Base-by-base conservation (phyloP, 2,797 vertebrate genomes). In the Botia kubotai region DNA sequence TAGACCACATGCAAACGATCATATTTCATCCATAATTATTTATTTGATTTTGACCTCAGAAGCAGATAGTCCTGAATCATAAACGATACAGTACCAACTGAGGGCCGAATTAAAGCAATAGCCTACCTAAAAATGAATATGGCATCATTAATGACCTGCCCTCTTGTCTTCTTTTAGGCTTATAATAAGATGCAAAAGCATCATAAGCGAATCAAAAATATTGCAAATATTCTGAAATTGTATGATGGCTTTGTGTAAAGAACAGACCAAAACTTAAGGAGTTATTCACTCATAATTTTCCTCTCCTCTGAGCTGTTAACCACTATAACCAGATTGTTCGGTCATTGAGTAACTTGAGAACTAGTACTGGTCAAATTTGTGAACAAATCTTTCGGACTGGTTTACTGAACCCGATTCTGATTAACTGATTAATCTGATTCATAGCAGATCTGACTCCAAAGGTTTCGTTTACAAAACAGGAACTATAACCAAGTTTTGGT, bases 11-110 rank as follows among this genome's bases (percentile, higher is more conserved):
- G 16, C 12, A n/a, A 70, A 21, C 2, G 67, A 4, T 62, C 26
- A 71, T 57, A 46, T 57, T 68, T 68, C 3, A n/a, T 68, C 29
- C 29, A 29, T 67, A 39, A 55, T 76, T 17, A 26, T 62, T 62
- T 12, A 62, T 19, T 14, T 46, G 52, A 6, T 33, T 77, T 77
- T 19, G 29, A 29, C 29, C 29, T 50, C 1, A 46, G 43, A 8
- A 46, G 43, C 43, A 29, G 29, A 29, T 29, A 29, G 29, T 4
- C 29, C 29, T 29, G 29, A 29, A 29, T 4, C 29, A 4, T 29
- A 29, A 29, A 29, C 29, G 4, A 4, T 29, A 29, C 29, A 29
- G 29, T 29, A 29, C 29, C 29, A 29, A 29, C 29, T 29, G 29
- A 29, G 29, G 29, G 29, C 29, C 29, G 29, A 8, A 53, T 17